phyloP scores from a whole-genome alignment of 2,113 vertebrate genomes.

The Pagrus major region DNA sequence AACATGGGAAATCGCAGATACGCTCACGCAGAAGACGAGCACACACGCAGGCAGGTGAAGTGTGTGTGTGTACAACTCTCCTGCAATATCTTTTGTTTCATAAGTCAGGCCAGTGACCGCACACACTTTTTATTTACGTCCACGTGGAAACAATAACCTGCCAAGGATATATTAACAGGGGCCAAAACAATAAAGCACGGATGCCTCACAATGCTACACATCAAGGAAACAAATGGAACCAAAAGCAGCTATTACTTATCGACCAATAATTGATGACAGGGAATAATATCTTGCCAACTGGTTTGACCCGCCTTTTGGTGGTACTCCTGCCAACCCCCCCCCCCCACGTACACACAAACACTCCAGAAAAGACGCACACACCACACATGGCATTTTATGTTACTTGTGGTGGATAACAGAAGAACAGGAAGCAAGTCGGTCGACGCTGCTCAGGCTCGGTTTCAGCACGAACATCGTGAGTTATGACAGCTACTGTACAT shows the following conservation, averaged over 20 bases:
- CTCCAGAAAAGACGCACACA: neutral
- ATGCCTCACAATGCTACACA: neutral
- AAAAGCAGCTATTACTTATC: neutral
- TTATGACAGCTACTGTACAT: neutral
- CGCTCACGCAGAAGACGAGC: neutral
- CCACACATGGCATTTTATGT: neutral
- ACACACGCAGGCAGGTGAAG: neutral
- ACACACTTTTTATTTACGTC: conserved; percentile 1
- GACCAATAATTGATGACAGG: neutral
- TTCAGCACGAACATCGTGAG: conserved; percentile 4
- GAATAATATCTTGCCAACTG: neutral
- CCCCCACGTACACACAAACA: neutral
- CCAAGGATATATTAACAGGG: neutral
- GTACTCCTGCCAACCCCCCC: neutral
- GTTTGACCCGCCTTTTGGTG: neutral
- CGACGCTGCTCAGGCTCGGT: neutral
- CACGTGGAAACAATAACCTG: neutral
- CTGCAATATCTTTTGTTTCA: neutral
- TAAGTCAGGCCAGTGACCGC: neutral
- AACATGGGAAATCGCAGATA: neutral
- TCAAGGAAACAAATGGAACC: neutral
- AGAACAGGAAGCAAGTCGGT: conserved; percentile 6
- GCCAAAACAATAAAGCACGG: neutral
- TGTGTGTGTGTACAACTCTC: neutral
- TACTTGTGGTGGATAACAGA: neutral